phyloP scores from a whole-genome alignment of 2,797 vertebrate genomes.

The Spondyliosoma cantharus region DNA sequence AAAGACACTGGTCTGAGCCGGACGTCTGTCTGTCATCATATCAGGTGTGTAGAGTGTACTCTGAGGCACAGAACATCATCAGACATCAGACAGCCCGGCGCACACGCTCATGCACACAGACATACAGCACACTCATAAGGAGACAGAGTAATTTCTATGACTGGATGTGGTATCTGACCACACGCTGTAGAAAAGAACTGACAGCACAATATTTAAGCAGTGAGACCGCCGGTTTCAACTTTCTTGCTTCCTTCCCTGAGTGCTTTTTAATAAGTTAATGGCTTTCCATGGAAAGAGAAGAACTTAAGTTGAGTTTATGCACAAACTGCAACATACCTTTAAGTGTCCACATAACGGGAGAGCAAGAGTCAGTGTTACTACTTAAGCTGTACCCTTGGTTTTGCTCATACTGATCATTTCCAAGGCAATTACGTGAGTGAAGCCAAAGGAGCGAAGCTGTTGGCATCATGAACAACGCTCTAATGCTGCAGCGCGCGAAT shows the following conservation, averaged over 20 bases:
- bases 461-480: conserved; percentile 37
- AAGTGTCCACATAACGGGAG: conserved; percentile 19
- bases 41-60: conserved; percentile 24
- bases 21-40: conserved; percentile 7
- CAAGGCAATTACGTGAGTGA: conserved; percentile 23
- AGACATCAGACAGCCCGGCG: conserved; percentile 3
- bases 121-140: conserved; percentile 21
- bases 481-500: conserved; percentile 9
- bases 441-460: conserved; percentile 36
- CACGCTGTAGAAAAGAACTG: conserved; percentile 64
- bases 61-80: conserved; percentile 4
- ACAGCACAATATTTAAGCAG: conserved; percentile 68
- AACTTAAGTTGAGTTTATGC: conserved; percentile 15
- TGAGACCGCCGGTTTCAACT: conserved; percentile 65
- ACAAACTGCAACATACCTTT: conserved; percentile 9
- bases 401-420: conserved; percentile 41
- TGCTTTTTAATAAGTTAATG: conserved; percentile 65
- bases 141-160: conserved; percentile 52
- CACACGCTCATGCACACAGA: conserved; percentile 31
- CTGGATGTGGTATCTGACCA: conserved; percentile 73
- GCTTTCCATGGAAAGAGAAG: conserved; percentile 51
- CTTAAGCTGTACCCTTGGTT: conserved; percentile 20
- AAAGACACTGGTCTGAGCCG: not conserved
- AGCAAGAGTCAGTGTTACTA: conserved; percentile 17
- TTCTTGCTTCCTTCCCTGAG: conserved; percentile 56